Conservation (phyloP, 2,113 vertebrate species). For the Austrofundulus limnaeus region DNA sequence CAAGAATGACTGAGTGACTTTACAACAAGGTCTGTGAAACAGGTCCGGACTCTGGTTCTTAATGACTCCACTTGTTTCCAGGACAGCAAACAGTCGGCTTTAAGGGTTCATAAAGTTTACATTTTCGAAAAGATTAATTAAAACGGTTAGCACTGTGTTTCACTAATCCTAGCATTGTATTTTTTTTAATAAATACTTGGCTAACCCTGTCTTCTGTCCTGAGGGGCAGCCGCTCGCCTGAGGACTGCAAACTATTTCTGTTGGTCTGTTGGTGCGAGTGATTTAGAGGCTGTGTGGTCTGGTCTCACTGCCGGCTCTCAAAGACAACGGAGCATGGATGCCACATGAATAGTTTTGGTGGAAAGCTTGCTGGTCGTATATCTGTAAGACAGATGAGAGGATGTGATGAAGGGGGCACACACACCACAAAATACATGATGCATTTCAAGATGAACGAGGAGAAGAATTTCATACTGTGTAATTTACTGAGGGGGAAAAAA, state of each 20-base stretch:
- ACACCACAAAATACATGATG: neutral
- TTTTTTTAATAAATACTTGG: conserved; percentile 28
- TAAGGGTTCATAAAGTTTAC: conserved; percentile 20
- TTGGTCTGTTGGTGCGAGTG: conserved; percentile 31
- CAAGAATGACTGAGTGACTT: conserved; percentile 36
- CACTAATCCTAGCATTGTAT: conserved; percentile 14
- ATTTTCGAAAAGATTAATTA: conserved; percentile 28
- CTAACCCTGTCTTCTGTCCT: conserved; percentile 27
- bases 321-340: conserved; percentile 51
- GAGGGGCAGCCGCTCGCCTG: conserved; percentile 18
- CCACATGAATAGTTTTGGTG: conserved; percentile 40
- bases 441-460: neutral
- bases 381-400: conserved; percentile 56
- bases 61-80: conserved; percentile 15
- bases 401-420: conserved; percentile 7
- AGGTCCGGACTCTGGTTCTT: conserved; percentile 21
- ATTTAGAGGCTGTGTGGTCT: conserved; percentile 46
- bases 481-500: too few relatives aligned
- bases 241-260: conserved; percentile 29
- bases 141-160: neutral
- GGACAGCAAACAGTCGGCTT: conserved; percentile 7
- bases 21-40: conserved; percentile 35
- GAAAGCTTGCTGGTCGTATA: conserved; percentile 49
- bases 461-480: neutral
- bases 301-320: conserved; percentile 32